Base-by-base conservation (phyloP, 1,140 invertebrate genomes). In the Hesperophylax magnus region DNA sequence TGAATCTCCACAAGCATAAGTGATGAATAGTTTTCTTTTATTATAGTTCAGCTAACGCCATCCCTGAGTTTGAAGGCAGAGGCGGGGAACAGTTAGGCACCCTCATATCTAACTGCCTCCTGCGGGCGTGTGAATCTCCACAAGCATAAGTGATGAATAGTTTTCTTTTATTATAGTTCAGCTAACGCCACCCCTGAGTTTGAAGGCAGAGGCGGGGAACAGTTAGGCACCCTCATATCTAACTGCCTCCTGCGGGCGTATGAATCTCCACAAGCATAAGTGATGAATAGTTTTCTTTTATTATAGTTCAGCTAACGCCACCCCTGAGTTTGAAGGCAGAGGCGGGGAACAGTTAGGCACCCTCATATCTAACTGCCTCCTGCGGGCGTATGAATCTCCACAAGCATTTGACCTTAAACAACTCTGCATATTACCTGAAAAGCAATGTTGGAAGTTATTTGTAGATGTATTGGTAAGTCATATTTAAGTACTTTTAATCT, bases 181-280 rank as follows among this genome's bases (percentile, higher is more conserved):
- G 97, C 97, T 6, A 98, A 98, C 93, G 98, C 98, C 7, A 96
- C 96, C n/a, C 96, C 97, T 34, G 94, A 95, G 86, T 98, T 98
- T 92, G 97, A 99, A 90, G 97, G 98, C 2, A 90, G 97, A 87
- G 97, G 97, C 53, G 98, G 98, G 39, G 97, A 98, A 85, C 94
- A 97, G 81, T 88, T 99, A 53, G 97, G 95, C 0, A 93, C 92
- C 81, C 95, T 96, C 86, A 94, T 99, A 82, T 94, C 95, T 58
- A 94, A 94, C 81, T 92, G 94, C 85, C 90, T 99, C 76, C 87
- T 93, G 54, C 90, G 93, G 82, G 94, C 97, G 22, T 98, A 98
- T 88, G 91, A 93, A 81, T 95, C 94, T 14, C 90, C 93, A 18
- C 89, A 39, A 39, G 9, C 9, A 39, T 39, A 39, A 39, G 34